Base-by-base conservation (phyloP, 1,140 invertebrate genomes). In the Bombus balteatus region DNA sequence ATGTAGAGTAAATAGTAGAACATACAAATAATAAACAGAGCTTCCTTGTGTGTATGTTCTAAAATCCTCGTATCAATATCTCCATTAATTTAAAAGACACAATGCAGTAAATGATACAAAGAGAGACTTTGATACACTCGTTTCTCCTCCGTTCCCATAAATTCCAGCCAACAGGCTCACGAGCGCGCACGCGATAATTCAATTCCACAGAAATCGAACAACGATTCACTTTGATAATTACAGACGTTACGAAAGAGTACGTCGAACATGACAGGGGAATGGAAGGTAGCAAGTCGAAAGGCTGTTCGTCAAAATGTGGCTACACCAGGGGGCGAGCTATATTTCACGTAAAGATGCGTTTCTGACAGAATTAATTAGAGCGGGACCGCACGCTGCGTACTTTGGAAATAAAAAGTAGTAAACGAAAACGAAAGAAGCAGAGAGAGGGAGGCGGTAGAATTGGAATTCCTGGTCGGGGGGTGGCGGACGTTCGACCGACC, bases 311-410 rank as follows among this genome's bases (percentile, higher is more conserved):
- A 22, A 10, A 77, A 57, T 5, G 47, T 9, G 5, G 1, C 12
- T 22, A 8, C 25, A 9, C 1, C 25, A 57, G 9, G 32, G 12
- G 15, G 28, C 9, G 12, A 10, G 13, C n/a, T 77, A 57, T 53
- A 32, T 59, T 59, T 71, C 75, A 22, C 41, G n/a, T 70, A 71
- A 84, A 70, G 53, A 80, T 41, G 32, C 25, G 18, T 74, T 57
- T 43, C 43, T 68, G 34, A 53, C 77, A 68, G 57, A 73, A 73
- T 85, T 85, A 81, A 85, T 85, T 85, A 81, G 83, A 81, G 70
- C 18, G 43, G 22, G 32, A 10, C 13, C 13, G 25, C 25, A 25
- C 28, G 53, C 37, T 34, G 28, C 37, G 65, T 9, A 13, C 6
- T 28, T 15, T 18, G 32, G 28, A 0, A 15, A 71, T 22, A 15